A percentile compares a stretch with the other conserved stretches of the same genome.
Conservation (phyloP, 2,797 vertebrate genomes). For the Argentina silus region DNA sequence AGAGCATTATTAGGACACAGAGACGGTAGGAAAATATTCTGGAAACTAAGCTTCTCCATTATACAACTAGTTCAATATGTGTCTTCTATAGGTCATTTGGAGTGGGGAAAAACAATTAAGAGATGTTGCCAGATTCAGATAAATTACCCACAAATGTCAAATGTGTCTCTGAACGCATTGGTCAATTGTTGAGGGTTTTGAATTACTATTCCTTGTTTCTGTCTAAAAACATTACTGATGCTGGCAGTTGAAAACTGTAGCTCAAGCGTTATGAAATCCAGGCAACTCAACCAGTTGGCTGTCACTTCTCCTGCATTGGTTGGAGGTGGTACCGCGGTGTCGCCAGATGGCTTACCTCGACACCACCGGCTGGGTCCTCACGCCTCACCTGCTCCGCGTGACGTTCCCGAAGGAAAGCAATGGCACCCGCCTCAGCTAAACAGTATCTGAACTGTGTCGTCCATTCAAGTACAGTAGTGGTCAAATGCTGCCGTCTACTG, state of each 20-base stretch:
- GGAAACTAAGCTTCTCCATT: too few species aligned
- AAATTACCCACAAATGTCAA: too few species aligned
- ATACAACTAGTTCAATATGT: too few species aligned
- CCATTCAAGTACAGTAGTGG: not conserved
- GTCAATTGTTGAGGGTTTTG: not conserved
- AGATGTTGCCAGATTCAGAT: too few species aligned
- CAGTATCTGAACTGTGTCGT: too few species aligned
- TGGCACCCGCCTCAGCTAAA: not conserved
- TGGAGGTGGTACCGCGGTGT: not conserved
- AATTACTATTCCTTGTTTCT: not conserved
- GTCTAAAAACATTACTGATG: not conserved
- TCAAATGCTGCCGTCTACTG: constrained; percentile 16
- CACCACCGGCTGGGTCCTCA: constrained; percentile 6
- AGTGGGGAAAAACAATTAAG: too few species aligned
- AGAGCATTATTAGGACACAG: not conserved
- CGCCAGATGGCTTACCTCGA: constrained; percentile 4
- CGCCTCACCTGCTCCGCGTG: not conserved
- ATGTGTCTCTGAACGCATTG: too few species aligned
- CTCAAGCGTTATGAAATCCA: not conserved
- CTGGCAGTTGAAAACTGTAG: not conserved
- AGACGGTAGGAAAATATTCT: too few species aligned
- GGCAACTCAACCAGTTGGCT: not conserved
- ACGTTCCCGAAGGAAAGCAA: not conserved
- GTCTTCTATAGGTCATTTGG: too few species aligned
- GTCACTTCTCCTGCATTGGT: not conserved